A percentile compares a stretch with the other conserved stretches of the same genome.
Conservation (phyloP, 1,140 invertebrate species). For the Psilanteris sp. region DNA sequence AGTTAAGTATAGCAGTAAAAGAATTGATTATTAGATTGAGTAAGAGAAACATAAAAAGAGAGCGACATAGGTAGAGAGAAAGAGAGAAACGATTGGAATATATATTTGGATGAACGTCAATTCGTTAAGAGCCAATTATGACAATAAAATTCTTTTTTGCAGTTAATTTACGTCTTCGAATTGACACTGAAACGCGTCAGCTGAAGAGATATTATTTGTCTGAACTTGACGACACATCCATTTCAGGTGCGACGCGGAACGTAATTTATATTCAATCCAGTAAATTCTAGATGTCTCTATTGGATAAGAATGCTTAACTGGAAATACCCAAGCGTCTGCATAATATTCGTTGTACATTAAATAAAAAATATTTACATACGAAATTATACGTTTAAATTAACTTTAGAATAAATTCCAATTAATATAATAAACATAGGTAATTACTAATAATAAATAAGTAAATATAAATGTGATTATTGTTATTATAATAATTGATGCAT, state of each 20-base stretch:
- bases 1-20: too few species aligned
- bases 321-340: constrained; percentile 69
- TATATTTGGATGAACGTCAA: constrained; percentile 23
- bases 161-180: constrained; percentile 46
- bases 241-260: constrained; percentile 68
- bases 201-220: constrained; percentile 67
- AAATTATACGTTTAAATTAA: too few species aligned
- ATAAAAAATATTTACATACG: too few species aligned
- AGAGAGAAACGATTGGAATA: constrained; percentile 14
- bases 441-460: too few species aligned
- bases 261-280: constrained; percentile 76
- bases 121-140: constrained; percentile 28
- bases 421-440: too few species aligned
- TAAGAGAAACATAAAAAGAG: too few species aligned
- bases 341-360: too few species aligned
- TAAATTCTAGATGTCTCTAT: constrained; percentile 72
- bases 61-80: constrained; percentile 12
- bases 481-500: too few species aligned
- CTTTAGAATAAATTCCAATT: too few species aligned
- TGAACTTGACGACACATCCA: constrained; percentile 71
- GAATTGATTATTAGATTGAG: constrained; percentile 12
- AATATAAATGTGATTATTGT: too few species aligned
- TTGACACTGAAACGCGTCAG: constrained; percentile 4
- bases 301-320: constrained; percentile 68
- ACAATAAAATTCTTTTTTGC: constrained; percentile 35